Evolutionary conservation across 35 echinoderm and acorn worm genomes (phyloP), one percentile per base, ranked within the genome.

Genomic region (Hemicentrotus pulcherrimus): DNA sequence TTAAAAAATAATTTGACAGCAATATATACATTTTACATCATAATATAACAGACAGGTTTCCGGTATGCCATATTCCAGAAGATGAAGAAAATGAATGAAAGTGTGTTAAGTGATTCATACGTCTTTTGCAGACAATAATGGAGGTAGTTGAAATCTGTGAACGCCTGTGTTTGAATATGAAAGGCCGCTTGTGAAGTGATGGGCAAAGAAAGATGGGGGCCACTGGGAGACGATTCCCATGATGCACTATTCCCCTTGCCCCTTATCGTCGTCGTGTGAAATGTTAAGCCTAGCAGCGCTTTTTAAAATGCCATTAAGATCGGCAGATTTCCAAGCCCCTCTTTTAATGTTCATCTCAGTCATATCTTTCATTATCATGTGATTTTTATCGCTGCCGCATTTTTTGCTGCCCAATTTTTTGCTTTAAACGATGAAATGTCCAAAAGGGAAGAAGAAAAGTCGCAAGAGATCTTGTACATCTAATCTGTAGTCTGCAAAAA

Each of bases 281-380:
- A 41, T 55, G 22, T 78, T 22, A 22, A 18, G 65, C 65, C 65
- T 78, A 22, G 28, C 22, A 78, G 65, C 65, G 28, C 65, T 78
- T 78, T 78, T n/a, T 78, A 78, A 78, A 78, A 78, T 78, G 65
- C 65, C 65, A 78, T 78, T 78, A 78, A 78, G 65, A 78, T 78
- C 65, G 4, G 65, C 19, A 78, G 65, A 78, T 78, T 28, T 59
- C 2, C 5, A 28, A 78, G 65, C 65, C 7, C 4, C 65, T 78
- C 5, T 78, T 78, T 22, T 78, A 22, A 8, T 4, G 65, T 78
- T 78, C 65, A 78, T 78, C 65, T 78, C 19, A 22, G 24, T 78
- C 65, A 78, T 78, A 78, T 78, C 22, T 78, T 30, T 78, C 65
- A 78, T 78, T 78, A 78, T 78, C 28, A 22, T 78, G 65, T 78